Evolutionary conservation across 1,140 invertebrate genomes (phyloP).

Genomic region (Drosophila ironensis): DNA sequence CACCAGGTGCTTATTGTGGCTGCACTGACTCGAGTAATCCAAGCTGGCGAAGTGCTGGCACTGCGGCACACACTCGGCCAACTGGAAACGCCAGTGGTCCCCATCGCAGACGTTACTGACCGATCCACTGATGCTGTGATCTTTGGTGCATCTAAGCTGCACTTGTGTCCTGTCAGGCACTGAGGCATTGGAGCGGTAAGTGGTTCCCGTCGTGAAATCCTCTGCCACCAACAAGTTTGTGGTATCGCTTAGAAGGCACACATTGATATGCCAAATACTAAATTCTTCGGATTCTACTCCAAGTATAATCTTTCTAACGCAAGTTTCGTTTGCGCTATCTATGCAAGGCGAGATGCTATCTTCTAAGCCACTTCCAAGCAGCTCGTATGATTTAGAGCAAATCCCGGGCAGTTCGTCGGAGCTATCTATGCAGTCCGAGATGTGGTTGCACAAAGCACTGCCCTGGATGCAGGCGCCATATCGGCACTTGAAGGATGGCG

Average conservation of each 20-base stretch:
- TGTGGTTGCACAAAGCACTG: background rate
- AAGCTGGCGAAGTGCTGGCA: background rate
- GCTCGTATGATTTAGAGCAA: background rate
- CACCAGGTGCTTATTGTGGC: background rate
- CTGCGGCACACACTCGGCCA: background rate
- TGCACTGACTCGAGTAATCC: background rate
- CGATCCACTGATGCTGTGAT: background rate
- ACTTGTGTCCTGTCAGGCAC: conserved; percentile 14
- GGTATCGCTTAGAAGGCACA: background rate
- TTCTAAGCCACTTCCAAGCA: too few species aligned
- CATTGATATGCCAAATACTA: background rate
- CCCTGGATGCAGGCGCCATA: background rate
- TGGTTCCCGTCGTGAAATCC: background rate
- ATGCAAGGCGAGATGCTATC: too few species aligned
- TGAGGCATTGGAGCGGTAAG: background rate
- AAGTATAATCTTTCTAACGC: too few species aligned
- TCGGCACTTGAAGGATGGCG: background rate
- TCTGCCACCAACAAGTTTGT: background rate
- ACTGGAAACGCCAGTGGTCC: background rate
- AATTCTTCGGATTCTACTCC: background rate
- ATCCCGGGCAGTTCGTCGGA: background rate
- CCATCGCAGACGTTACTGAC: conserved; percentile 15
- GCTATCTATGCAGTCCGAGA: background rate
- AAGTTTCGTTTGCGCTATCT: too few species aligned
- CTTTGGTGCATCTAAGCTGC: background rate